Evolutionary conservation across 2,113 vertebrate genomes (phyloP).

Genomic region (Cyprinus carpio): DNA sequence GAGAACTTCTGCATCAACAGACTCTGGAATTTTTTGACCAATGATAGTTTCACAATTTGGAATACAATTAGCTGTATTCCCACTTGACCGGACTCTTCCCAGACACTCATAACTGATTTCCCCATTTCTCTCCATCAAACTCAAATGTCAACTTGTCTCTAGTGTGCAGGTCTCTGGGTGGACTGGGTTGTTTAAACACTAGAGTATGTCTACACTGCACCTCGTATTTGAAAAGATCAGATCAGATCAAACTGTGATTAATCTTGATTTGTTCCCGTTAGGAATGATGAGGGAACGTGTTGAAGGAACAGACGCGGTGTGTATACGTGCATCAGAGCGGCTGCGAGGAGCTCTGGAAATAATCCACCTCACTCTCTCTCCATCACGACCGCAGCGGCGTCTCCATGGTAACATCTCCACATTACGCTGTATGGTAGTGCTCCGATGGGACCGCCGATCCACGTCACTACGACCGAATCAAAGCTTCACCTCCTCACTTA

Average conservation of each 20-base stretch:
- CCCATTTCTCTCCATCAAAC: neutral
- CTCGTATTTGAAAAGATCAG: neutral
- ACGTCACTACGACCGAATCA: slow-evolving; percentile 5
- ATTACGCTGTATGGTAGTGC: slow-evolving; percentile 27
- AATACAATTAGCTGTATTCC: neutral
- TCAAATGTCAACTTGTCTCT: neutral
- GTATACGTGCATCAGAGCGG: neutral
- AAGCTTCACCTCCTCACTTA: neutral
- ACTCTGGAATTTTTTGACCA: neutral
- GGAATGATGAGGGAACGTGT: neutral
- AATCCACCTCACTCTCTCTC: slow-evolving; percentile 35
- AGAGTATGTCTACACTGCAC: neutral
- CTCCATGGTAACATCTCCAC: slow-evolving; percentile 52
- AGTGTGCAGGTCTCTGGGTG: neutral
- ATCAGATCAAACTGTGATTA: neutral
- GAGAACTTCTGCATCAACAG: neutral
- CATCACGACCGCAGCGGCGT: slow-evolving; percentile 23
- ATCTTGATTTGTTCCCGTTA: neutral
- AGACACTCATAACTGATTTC: neutral
- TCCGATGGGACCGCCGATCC: slow-evolving; percentile 1
- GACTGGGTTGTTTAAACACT: neutral
- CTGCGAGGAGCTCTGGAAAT: neutral
- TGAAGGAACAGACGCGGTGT: slow-evolving; percentile 1
- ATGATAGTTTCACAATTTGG: neutral
- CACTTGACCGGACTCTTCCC: neutral